These are phyloP conservation scores for Tympanuchus pallidicinctus DNA, from an alignment of 2,113 vertebrate species.

Conservation along the genomic window DNA sequence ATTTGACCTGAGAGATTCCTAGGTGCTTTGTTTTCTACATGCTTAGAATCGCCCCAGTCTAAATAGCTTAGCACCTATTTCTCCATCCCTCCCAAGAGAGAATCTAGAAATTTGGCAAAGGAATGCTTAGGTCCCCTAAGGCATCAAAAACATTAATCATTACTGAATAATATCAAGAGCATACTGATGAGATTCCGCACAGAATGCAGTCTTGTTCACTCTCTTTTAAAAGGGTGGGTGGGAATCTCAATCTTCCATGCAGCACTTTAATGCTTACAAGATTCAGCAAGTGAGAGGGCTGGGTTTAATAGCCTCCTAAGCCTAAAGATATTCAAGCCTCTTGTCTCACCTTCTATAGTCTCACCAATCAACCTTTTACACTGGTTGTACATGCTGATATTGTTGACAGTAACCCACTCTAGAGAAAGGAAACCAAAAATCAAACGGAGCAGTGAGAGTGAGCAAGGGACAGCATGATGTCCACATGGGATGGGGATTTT, in stretches of 20 bases:
- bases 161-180: neutral
- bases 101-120: slow-evolving; percentile 55
- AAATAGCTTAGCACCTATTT: slow-evolving; percentile 5
- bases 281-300: neutral
- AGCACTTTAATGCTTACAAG: neutral
- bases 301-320: neutral
- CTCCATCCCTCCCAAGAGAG: slow-evolving; percentile 45
- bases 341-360: neutral
- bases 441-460: neutral
- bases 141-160: slow-evolving; percentile 44
- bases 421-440: neutral
- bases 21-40: slow-evolving; percentile 25
- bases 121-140: neutral
- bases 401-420: neutral
- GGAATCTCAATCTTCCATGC: neutral
- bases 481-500: neutral
- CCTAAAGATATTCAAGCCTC: neutral
- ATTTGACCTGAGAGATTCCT: slow-evolving; percentile 2
- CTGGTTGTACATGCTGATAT: neutral
- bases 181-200: neutral
- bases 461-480: neutral
- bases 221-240: neutral
- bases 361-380: neutral
- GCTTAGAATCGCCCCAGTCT: slow-evolving; percentile 24
- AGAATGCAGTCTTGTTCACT: neutral